Percentiles rank a stretch among this genome's conserved stretches.
These are phyloP conservation scores for Glaucopsyche alexis DNA, from an alignment of 2,888 invertebrate species.

Conservation along the genomic window DNA sequence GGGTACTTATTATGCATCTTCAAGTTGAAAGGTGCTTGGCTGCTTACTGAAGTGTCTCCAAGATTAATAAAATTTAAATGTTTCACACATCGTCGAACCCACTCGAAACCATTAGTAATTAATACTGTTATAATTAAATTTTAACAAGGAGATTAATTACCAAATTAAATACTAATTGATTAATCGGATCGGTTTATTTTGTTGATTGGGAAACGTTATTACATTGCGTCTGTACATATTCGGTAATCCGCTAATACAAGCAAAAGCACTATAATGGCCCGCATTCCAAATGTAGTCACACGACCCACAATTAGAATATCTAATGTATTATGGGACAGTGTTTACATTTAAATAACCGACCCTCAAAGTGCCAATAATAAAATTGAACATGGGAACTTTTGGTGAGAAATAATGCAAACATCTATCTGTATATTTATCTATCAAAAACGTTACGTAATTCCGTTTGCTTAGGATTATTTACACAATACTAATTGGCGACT, in stretches of 20 bases:
- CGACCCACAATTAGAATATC: conserved; percentile 1
- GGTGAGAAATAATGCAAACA: not conserved
- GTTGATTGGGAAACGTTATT: conserved; percentile 7
- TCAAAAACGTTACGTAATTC: no score
- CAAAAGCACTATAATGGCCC: conserved; percentile 47
- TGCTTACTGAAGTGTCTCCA: no score
- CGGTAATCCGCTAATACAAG: conserved; percentile 38
- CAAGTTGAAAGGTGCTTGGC: no score
- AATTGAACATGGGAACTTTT: not conserved
- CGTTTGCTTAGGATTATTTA: no score
- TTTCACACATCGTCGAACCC: not conserved
- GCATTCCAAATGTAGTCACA: conserved; percentile 46
- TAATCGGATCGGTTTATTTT: not conserved
- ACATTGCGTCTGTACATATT: conserved; percentile 33
- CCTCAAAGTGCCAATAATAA: not conserved
- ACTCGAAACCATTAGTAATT: conserved; percentile 1
- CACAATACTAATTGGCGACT: no score
- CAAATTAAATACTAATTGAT: conserved; percentile 12
- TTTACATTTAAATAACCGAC: not conserved
- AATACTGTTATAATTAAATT: conserved; percentile 13
- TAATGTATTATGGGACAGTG: not conserved
- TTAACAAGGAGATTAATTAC: conserved; percentile 12
- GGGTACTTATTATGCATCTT: no score
- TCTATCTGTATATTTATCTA: no score
- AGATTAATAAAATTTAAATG: not conserved